Base-by-base conservation (phyloP, 2,113 vertebrate genomes). In the Ginglymostoma cirratum region DNA sequence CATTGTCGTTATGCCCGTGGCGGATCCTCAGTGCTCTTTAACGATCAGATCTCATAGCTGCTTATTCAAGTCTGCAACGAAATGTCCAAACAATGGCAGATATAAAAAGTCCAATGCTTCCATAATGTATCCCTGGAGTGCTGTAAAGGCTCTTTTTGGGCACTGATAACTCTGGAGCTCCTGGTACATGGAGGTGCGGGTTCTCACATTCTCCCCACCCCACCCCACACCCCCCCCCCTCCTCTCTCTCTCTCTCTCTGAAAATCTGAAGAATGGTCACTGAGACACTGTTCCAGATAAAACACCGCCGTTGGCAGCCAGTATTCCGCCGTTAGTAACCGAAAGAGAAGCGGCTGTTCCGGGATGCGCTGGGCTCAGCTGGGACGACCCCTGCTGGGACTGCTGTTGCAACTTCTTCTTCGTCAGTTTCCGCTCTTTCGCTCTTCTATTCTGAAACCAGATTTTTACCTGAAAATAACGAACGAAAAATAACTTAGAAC, bases 391-490 rank as follows among this genome's bases (percentile, higher is more conserved):
- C 0, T 97, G 96, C 96, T 98, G 98, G 0, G 97, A 96, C 95
- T 98, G 98, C 95, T 98, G 98, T 96, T 98, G 98, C 96, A 98
- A 87, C 96, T 98, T 98, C 97, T 98, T 98, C 97, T 98, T 98
- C 96, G 97, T 98, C 96, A 98, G 98, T 96, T 98, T 98, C 96
- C 98, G 97, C 96, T 98, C 98, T 96, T 98, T 98, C 0, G 98
- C 98, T 96, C 98, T 97, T 95, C 98, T 97, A 30, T 98, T 98
- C 96, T 98, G 98, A 97, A 98, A 98, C 98, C 98, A 98, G 78
- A 98, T 98, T 97, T 98, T 98, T 96, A 98, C 98, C 98, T 98
- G 96, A 55, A 96, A 27, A 17, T 23, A 30, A 12, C 89, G 10
- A 66, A 93, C 38, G n/a, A n/a, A 93, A 23, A 93, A 23, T 38